phyloP scores from a whole-genome alignment of 2,888 invertebrate genomes.

The Lithophane leautieri region DNA sequence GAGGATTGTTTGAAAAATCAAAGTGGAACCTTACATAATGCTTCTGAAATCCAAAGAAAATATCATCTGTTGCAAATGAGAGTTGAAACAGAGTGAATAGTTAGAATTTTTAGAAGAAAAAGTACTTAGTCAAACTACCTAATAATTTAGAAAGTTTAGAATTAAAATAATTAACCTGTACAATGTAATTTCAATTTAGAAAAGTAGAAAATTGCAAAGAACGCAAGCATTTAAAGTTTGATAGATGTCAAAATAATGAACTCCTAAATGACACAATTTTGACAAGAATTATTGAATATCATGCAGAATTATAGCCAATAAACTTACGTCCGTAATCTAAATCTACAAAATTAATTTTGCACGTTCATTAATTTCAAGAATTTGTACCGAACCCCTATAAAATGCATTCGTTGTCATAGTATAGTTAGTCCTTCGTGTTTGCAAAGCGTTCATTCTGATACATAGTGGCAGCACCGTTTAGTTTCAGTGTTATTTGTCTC shows the following conservation, averaged over 20 bases:
- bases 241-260: constrained; percentile 69
- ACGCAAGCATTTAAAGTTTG: constrained; percentile 81
- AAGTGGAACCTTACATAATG: constrained; percentile 83
- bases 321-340: constrained; percentile 70
- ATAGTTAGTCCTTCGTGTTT: constrained; percentile 73
- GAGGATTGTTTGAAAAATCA: constrained; percentile 75
- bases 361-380: constrained; percentile 57
- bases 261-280: constrained; percentile 65
- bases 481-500: constrained; percentile 78
- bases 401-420: constrained; percentile 63
- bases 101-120: constrained; percentile 76
- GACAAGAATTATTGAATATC: constrained; percentile 72
- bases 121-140: constrained; percentile 65
- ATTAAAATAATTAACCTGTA: constrained; percentile 73
- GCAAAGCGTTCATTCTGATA: constrained; percentile 83
- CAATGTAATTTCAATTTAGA: constrained; percentile 73
- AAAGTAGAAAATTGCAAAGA: constrained; percentile 79
- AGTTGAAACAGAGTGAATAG: constrained; percentile 83
- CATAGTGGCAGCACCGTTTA: constrained; percentile 78
- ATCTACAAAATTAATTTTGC: constrained; percentile 70
- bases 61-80: constrained; percentile 84
- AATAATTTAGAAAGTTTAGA: constrained; percentile 66
- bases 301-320: constrained; percentile 80
- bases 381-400: constrained; percentile 54
- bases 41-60: constrained; percentile 84